Evolutionary conservation across 2,113 vertebrate genomes (phyloP).

Genomic region (Pavo muticus): DNA sequence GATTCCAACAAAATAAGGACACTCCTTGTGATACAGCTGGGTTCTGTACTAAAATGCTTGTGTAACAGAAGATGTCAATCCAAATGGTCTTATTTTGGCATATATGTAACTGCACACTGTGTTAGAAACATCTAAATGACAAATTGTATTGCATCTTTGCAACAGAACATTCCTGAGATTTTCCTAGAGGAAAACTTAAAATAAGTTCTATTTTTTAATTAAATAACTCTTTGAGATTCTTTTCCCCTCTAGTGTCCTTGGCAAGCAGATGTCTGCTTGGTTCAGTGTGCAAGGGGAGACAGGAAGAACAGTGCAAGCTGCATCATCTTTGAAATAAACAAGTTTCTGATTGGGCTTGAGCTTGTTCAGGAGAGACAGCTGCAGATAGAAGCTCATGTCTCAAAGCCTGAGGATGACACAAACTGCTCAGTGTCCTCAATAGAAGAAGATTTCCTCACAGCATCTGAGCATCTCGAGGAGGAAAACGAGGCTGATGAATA

Average conservation of each 20-base stretch:
- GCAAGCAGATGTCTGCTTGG: conserved; percentile 89
- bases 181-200: not conserved
- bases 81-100: not conserved
- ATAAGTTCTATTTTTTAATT: conserved; percentile 6
- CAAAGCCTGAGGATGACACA: conserved; percentile 91
- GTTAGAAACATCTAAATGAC: not conserved
- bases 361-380: conserved; percentile 88
- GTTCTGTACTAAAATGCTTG: not conserved
- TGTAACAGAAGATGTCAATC: not conserved
- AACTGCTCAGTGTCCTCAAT: conserved; percentile 95
- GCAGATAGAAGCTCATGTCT: conserved; percentile 70
- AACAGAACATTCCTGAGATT: not conserved
- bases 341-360: conserved; percentile 93
- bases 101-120: not conserved
- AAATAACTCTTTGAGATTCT: conserved; percentile 43
- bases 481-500: conserved; percentile 89
- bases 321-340: conserved; percentile 95
- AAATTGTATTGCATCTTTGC: not conserved
- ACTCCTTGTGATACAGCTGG: not conserved
- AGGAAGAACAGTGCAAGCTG: conserved; percentile 79
- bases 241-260: conserved; percentile 79
- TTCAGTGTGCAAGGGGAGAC: conserved; percentile 85
- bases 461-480: conserved; percentile 93
- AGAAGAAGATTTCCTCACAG: conserved; percentile 96
- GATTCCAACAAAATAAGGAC: not conserved